Evolutionary conservation across 64 coral and sea anemone species (phyloP), one percentile per base, ranked within the genome.

Genomic region (Stichodactyla helianthus): DNA sequence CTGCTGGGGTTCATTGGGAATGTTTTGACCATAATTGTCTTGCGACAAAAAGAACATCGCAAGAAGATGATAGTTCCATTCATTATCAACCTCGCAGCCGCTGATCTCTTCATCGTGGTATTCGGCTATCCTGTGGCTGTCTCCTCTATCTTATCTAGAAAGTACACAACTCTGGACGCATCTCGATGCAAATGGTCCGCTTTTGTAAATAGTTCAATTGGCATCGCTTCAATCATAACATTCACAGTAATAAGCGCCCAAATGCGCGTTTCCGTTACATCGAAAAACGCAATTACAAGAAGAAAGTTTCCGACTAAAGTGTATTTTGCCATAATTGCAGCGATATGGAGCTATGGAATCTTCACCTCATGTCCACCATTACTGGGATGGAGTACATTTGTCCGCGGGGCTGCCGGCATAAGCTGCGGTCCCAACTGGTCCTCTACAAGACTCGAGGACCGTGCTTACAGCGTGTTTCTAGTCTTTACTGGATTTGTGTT

Each of bases 41-140:
- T 92, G 4, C 19, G 77, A 53, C 86, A 92, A 50, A 68, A 58
- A 17, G 91, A 92, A 58, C 91, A 92, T 60, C 91, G 91, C 5
- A 64, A 7, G 19, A 92, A 84, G 14, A 88, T 54, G n/a, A 79
- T 92, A 25, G 64, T 86, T 6, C 86, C 86, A 50, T 60, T 84
- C 5, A 91, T 81, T 18, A 81, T 81, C 51, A 81, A 81, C 53
- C 78, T 81, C 15, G 78, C 78, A 7, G 78, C 52, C 20, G 78
- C 78, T 5, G 78, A 81, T 52, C 44, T 81, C 1, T 81, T 81
- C 10, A 81, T 81, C 51, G 78, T 81, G 16, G 17, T 81, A 15
- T 81, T 81, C 19, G 78, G 78, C 50, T 81, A 81, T 20, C 78
- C 78, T 53, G 19, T 81, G 6, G 78, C 78, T 54, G 17, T 81